Evolutionary conservation across 2,888 invertebrate genomes (phyloP), one percentile per base, ranked within the genome.

Genomic region (Lasioglossum lativentre): DNA sequence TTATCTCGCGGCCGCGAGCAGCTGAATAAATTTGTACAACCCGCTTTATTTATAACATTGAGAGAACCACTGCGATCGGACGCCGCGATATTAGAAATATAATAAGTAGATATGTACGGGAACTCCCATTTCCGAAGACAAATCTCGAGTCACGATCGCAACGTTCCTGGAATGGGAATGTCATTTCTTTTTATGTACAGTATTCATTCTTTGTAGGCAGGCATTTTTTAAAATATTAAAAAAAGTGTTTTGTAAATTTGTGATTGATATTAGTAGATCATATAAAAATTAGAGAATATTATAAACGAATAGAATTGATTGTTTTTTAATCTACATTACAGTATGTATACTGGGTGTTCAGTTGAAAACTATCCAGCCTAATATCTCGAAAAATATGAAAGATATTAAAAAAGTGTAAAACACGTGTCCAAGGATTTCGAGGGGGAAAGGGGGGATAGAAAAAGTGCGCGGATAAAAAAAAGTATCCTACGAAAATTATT

Each of bases 11-110:
- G 34, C 45, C 56, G 8, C 23, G n/a, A 40, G 38, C 38, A 70
- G 38, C 38, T 38, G 70, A 70, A 70, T 40, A 70, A 38, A 70
- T 70, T 40, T 70, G n/a, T 40, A n/a, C 38, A 19, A 19, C 66
- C 66, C 66, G 30, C 23, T 38, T 34, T 38, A 68, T 68, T 34
- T 68, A 56, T 34, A 73, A 19, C 73, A 47, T 12, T 42, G 3
- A n/a, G 27, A 42, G 52, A 42, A 56, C 34, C 66, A 19, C 30
- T 19, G 27, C 52, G 52, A 16, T 27, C 4, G 23, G 12, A 12
- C n/a, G 63, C 16, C 6, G 19, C 30, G 63, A 63, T 63, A 63
- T 30, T 16, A 30, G 63, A 30, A 63, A 19, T 63, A 30, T 63
- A 63, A 63, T 30, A 30, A 63, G 30, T 8, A 16, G 30, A 16